These are phyloP conservation scores for Alectura lathami DNA, from an alignment of 2,113 vertebrate species.

Conservation along the genomic window DNA sequence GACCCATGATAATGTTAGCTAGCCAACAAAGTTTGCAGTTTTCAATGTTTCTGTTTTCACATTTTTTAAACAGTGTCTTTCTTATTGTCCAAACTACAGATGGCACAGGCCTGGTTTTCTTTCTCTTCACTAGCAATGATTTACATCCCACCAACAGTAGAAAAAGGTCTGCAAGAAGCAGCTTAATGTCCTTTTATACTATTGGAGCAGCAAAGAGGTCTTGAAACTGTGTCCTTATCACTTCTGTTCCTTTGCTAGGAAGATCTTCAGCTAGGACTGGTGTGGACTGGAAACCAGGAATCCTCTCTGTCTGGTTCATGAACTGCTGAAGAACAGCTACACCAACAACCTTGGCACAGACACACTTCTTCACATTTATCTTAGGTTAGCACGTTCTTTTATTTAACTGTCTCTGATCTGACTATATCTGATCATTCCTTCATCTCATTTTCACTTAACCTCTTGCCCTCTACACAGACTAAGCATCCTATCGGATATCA, in stretches of 20 bases:
- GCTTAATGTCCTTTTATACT: not conserved
- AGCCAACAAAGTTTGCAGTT: not conserved
- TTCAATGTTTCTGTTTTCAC: not conserved
- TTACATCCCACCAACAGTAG: not conserved
- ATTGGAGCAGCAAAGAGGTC: not conserved
- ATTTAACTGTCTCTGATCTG: constrained; percentile 62
- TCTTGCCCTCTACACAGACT: constrained; percentile 45
- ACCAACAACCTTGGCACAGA: not conserved
- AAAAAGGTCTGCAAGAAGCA: not conserved
- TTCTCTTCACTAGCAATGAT: not conserved
- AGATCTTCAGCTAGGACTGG: not conserved
- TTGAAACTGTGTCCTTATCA: not conserved
- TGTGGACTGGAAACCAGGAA: not conserved
- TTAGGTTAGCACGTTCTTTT: constrained; percentile 41
- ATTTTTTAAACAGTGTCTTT: not conserved
- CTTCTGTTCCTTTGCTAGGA: not conserved
- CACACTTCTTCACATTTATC: not conserved
- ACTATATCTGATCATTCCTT: constrained; percentile 62
- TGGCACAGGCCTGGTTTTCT: not conserved
- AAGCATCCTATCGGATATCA: constrained; percentile 45
- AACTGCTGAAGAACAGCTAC: not conserved
- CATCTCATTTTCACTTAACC: constrained; percentile 71
- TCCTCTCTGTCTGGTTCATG: not conserved
- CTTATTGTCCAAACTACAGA: not conserved
- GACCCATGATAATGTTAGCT: not conserved